Conservation (phyloP, 2,888 invertebrate species). For the Choreutis nemorana region DNA sequence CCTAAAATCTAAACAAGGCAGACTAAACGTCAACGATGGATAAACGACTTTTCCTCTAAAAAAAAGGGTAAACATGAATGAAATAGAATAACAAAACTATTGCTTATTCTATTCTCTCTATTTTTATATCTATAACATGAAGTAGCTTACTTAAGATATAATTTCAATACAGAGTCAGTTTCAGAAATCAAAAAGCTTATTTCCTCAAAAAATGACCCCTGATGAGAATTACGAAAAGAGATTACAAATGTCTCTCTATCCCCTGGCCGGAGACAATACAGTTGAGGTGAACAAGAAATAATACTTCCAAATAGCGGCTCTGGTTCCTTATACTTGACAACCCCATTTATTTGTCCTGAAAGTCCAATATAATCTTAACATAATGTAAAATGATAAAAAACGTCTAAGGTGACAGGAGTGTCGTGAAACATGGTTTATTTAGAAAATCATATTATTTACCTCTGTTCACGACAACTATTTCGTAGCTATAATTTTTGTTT, state of each 20-base stretch:
- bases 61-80: slow-evolving; percentile 14
- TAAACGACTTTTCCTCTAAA: slow-evolving; percentile 69
- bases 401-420: too few relatives aligned
- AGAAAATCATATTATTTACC: slow-evolving; percentile 30
- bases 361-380: slow-evolving; percentile 19
- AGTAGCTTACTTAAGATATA: slow-evolving; percentile 63
- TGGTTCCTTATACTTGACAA: slow-evolving; percentile 49
- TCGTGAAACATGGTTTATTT: too few relatives aligned
- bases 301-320: slow-evolving; percentile 63
- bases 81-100: slow-evolving; percentile 2
- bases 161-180: slow-evolving; percentile 58
- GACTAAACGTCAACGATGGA: slow-evolving; percentile 64
- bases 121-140: neutral
- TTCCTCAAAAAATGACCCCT: slow-evolving; percentile 70
- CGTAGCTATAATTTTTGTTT: slow-evolving; percentile 66
- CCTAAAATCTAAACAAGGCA: slow-evolving; percentile 64
- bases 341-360: slow-evolving; percentile 67
- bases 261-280: slow-evolving; percentile 51
- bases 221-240: slow-evolving; percentile 63
- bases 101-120: neutral
- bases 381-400: neutral
- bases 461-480: slow-evolving; percentile 65
- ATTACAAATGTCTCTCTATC: slow-evolving; percentile 60
- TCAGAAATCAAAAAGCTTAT: slow-evolving; percentile 67
- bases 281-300: slow-evolving; percentile 56